These are phyloP conservation scores for Anoncus sp. DNA, from an alignment of 2,888 invertebrate genomes.

Conservation along the genomic window DNA sequence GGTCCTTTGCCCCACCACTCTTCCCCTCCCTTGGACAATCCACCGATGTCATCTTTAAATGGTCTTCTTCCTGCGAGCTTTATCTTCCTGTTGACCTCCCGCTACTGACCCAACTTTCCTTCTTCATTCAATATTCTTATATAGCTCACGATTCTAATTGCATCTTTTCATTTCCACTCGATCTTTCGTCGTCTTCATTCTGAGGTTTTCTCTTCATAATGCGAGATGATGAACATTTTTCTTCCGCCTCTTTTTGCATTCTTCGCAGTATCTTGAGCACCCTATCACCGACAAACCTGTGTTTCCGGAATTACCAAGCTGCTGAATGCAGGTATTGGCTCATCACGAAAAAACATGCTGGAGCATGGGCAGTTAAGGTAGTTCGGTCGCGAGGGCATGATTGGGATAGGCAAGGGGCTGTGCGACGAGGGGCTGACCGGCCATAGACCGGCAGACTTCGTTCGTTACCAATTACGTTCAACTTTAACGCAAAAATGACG, in stretches of 20 bases:
- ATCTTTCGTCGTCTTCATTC: neutral
- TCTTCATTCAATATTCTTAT: constrained; percentile 11
- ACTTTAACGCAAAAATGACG: too few species aligned
- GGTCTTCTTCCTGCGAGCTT: constrained; percentile 23
- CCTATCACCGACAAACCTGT: too few species aligned
- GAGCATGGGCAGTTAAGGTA: too few species aligned
- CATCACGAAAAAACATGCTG: too few species aligned
- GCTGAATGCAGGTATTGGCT: too few species aligned
- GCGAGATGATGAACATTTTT: neutral
- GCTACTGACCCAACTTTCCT: constrained; percentile 5
- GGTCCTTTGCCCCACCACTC: constrained; percentile 12
- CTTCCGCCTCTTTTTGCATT: too few species aligned
- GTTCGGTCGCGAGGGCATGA: too few species aligned
- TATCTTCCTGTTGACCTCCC: constrained; percentile 1
- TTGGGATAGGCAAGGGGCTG: too few species aligned
- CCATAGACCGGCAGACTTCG: too few species aligned
- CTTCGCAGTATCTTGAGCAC: neutral
- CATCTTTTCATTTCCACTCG: neutral
- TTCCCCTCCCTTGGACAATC: neutral
- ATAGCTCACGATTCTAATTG: neutral
- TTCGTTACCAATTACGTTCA: too few species aligned
- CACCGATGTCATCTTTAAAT: constrained; percentile 37
- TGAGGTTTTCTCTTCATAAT: neutral
- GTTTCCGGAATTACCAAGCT: too few species aligned
- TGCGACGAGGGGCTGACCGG: too few species aligned